A percentile compares a stretch with the other conserved stretches of the same genome.
Conservation (phyloP, 2,113 vertebrate genomes). For the Corydoras maculifer region DNA sequence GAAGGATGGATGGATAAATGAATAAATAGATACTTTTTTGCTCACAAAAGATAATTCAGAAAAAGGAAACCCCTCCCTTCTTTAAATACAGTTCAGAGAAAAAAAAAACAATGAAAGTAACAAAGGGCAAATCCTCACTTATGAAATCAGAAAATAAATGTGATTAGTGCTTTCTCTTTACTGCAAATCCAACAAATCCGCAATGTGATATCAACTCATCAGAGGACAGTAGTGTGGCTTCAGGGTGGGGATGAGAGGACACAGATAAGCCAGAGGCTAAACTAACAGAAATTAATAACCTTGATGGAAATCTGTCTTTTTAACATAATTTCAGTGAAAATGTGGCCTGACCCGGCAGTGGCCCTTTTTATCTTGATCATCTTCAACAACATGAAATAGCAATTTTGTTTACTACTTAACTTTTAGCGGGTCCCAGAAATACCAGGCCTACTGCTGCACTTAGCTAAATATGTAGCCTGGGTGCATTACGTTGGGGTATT, state of each 20-base stretch:
- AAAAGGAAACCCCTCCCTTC: too few relatives aligned
- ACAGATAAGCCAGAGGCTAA: conserved; percentile 52
- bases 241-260: conserved; percentile 16
- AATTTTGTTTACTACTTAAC: conserved; percentile 45
- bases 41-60: too few relatives aligned
- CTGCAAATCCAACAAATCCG: conserved; percentile 34
- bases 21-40: too few relatives aligned
- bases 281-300: conserved; percentile 54
- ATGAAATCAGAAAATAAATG: conserved; percentile 32
- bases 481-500: conserved; percentile 6
- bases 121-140: conserved; percentile 28
- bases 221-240: conserved; percentile 37
- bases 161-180: conserved; percentile 68
- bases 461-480: conserved; percentile 3
- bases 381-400: conserved; percentile 44
- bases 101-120: conserved; percentile 21
- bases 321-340: conserved; percentile 43
- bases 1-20: too few relatives aligned
- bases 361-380: conserved; percentile 51
- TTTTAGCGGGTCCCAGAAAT: conserved; percentile 26
- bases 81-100: conserved; percentile 13
- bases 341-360: conserved; percentile 34
- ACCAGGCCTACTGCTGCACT: conserved; percentile 22
- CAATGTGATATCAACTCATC: conserved; percentile 51
- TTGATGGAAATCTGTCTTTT: conserved; percentile 52